phyloP scores from a whole-genome alignment of 2,888 invertebrate genomes.

The Galerucella pusilla region DNA sequence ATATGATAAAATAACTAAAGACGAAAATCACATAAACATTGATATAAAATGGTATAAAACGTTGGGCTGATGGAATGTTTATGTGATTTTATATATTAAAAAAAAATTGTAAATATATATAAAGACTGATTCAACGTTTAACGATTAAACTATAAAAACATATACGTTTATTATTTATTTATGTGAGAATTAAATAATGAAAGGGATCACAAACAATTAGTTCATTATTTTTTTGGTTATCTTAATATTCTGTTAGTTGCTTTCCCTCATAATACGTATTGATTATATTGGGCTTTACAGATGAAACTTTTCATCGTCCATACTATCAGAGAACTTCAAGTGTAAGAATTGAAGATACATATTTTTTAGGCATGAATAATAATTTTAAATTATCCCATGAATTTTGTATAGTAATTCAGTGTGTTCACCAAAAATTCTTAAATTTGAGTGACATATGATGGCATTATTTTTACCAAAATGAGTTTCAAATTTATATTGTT shows the following conservation, averaged over 20 bases:
- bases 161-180: slow-evolving; percentile 5
- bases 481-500: no score
- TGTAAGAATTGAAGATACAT: no score
- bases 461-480: no score
- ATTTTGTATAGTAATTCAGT: not conserved
- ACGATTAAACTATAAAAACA: slow-evolving; percentile 31
- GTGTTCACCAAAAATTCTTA: no score
- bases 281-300: no score
- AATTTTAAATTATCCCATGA: not conserved
- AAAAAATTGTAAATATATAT: slow-evolving; percentile 47
- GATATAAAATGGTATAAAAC: not conserved
- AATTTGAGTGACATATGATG: no score
- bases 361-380: no score
- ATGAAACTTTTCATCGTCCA: no score
- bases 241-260: no score
- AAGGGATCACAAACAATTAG: not conserved
- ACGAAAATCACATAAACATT: slow-evolving; percentile 33
- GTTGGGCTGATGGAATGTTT: slow-evolving; percentile 26
- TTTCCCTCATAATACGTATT: no score
- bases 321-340: no score
- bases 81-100: slow-evolving; percentile 39
- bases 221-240: no score
- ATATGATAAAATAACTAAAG: slow-evolving; percentile 16
- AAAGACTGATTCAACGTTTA: slow-evolving; percentile 51
- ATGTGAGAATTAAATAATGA: not conserved